These are phyloP conservation scores for Ametastegia equiseti DNA, from an alignment of 2,888 invertebrate genomes.

Conservation along the genomic window DNA sequence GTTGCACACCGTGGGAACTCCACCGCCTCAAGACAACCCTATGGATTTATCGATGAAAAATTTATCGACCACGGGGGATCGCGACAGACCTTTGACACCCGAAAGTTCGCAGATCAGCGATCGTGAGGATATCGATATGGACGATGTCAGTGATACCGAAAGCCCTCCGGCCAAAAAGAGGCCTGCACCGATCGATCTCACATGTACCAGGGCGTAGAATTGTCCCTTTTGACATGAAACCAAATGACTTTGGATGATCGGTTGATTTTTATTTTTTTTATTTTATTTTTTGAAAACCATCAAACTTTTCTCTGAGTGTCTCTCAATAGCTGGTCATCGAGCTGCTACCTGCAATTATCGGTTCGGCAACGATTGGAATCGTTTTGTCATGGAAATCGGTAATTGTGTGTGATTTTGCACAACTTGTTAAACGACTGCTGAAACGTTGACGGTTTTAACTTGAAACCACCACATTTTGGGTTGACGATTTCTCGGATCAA, in stretches of 20 bases:
- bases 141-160: slow-evolving; percentile 73
- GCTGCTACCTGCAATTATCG: too few species aligned
- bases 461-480: too few species aligned
- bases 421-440: too few species aligned
- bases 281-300: too few species aligned
- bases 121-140: slow-evolving; percentile 74
- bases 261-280: background rate
- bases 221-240: background rate
- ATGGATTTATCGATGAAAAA: slow-evolving; percentile 89
- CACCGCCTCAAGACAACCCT: slow-evolving; percentile 84
- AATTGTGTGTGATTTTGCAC: too few species aligned
- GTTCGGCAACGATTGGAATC: too few species aligned
- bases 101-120: slow-evolving; percentile 75
- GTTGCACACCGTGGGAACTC: slow-evolving; percentile 71
- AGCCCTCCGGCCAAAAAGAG: slow-evolving; percentile 78
- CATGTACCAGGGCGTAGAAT: slow-evolving; percentile 49
- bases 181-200: slow-evolving; percentile 65
- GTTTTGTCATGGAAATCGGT: too few species aligned
- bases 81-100: slow-evolving; percentile 66
- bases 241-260: too few species aligned
- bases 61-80: slow-evolving; percentile 66
- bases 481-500: too few species aligned
- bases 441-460: too few species aligned
- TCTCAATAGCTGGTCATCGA: too few species aligned
- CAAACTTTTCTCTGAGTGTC: too few species aligned